Percentiles rank a stretch among this genome's conserved stretches.
These are phyloP conservation scores for Rhinichthys klamathensis DNA, from an alignment of 2,113 vertebrate species.

Conservation along the genomic window DNA sequence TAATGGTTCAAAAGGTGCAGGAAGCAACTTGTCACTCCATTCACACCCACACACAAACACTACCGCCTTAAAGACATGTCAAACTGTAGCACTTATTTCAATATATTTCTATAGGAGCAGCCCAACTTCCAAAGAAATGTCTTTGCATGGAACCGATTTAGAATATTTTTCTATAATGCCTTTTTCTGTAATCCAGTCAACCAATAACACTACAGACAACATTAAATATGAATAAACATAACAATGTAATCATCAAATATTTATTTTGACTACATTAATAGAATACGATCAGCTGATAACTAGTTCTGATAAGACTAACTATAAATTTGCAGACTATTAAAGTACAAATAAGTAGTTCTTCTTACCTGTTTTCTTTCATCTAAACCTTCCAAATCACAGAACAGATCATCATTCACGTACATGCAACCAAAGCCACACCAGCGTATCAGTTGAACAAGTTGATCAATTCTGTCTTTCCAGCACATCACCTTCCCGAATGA, in stretches of 20 bases:
- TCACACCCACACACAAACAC: slow-evolving; percentile 15
- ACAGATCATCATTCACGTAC: background rate
- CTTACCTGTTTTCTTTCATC: slow-evolving; percentile 30
- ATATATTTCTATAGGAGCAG: background rate
- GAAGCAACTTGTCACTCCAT: slow-evolving; percentile 26
- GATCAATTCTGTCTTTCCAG: slow-evolving; percentile 19
- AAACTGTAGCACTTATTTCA: background rate
- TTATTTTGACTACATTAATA: background rate
- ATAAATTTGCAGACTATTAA: background rate
- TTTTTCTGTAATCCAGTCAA: background rate
- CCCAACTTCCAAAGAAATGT: background rate
- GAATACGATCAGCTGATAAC: background rate
- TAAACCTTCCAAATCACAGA: slow-evolving; percentile 13
- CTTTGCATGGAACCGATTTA: background rate
- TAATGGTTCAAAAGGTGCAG: background rate
- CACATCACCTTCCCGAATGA: slow-evolving; percentile 6
- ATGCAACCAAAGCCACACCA: slow-evolving; percentile 28
- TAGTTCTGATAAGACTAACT: background rate
- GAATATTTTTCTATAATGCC: background rate
- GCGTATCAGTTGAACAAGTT: slow-evolving; percentile 15
- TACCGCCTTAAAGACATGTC: background rate
- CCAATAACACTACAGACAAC: background rate
- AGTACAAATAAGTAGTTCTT: background rate
- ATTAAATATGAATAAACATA: background rate
- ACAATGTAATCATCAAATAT: background rate